Evolutionary conservation across 92 coral and sea anemone species (phyloP).

Genomic region (Epizoanthus illoricatus): DNA sequence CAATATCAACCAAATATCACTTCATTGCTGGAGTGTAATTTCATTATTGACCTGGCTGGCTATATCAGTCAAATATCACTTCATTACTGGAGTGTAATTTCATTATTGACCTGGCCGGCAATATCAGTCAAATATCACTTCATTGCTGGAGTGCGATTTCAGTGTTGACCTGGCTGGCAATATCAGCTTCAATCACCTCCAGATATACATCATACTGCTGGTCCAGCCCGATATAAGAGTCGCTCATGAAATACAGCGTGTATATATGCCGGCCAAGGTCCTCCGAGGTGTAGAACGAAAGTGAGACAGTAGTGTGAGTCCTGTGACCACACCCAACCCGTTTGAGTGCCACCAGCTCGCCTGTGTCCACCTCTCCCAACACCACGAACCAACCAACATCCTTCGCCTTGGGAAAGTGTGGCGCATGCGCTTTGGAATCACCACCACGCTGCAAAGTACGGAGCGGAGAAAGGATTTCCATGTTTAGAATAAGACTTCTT

Average conservation of each 20-base stretch:
- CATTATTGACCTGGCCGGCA: too few relatives aligned
- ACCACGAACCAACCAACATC: constrained; percentile 95
- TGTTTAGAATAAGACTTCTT: too few relatives aligned
- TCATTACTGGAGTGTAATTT: too few relatives aligned
- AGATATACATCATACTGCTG: constrained; percentile 86
- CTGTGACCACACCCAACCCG: constrained; percentile 78
- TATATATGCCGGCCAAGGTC: constrained; percentile 81
- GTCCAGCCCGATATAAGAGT: constrained; percentile 94
- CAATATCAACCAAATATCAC: too few relatives aligned
- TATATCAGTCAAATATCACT: too few relatives aligned
- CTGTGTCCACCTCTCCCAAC: constrained; percentile 90
- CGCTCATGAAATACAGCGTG: constrained; percentile 87
- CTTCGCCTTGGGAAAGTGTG: constrained; percentile 89
- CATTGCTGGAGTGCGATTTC: constrained; percentile 48
- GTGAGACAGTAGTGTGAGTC: constrained; percentile 62
- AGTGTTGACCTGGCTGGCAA: constrained; percentile 85
- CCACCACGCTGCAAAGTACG: constrained; percentile 45
- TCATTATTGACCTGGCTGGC: too few relatives aligned
- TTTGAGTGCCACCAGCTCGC: constrained; percentile 92
- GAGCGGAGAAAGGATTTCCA: neutral
- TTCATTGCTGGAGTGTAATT: too few relatives aligned
- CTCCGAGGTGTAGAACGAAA: constrained; percentile 95
- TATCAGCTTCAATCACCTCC: constrained; percentile 81
- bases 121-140: too few relatives aligned
- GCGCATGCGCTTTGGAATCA: constrained; percentile 84